These are phyloP conservation scores for Drosophila bifasciata DNA, from an alignment of 1,140 invertebrate species.

Conservation along the genomic window DNA sequence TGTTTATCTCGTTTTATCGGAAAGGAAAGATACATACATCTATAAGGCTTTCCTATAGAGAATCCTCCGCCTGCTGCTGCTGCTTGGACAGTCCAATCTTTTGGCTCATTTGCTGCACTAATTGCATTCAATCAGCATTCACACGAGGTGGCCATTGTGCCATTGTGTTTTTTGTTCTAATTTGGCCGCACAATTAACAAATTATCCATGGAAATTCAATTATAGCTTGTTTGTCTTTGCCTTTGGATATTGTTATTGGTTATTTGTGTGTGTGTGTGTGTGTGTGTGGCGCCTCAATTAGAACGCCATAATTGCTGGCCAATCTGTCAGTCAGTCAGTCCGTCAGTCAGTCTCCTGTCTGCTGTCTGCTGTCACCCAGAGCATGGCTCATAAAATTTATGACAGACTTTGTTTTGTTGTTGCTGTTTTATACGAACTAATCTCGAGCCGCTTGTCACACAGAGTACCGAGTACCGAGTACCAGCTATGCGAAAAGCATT, in stretches of 20 bases:
- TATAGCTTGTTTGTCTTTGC: slow-evolving; percentile 24
- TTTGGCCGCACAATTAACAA: slow-evolving; percentile 34
- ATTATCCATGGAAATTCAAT: slow-evolving; percentile 59
- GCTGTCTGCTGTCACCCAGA: slow-evolving; percentile 17
- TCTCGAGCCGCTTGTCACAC: too few species aligned
- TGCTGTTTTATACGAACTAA: too few species aligned
- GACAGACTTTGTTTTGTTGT: slow-evolving; percentile 19
- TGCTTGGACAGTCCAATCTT: too few species aligned
- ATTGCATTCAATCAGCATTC: not conserved
- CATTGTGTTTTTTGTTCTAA: slow-evolving; percentile 30
- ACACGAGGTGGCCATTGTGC: too few species aligned
- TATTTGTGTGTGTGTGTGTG: not conserved
- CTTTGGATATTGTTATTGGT: too few species aligned
- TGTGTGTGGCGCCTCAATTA: slow-evolving; percentile 59
- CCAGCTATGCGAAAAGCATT: not conserved
- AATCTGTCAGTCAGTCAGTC: slow-evolving; percentile 19
- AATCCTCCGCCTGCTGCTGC: not conserved
- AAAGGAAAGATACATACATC: too few species aligned
- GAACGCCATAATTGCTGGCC: slow-evolving; percentile 30
- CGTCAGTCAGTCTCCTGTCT: slow-evolving; percentile 5
- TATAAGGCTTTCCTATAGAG: too few species aligned
- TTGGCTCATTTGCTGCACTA: not conserved
- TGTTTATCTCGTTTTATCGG: not conserved
- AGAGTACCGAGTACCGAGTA: too few species aligned
- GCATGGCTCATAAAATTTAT: slow-evolving; percentile 53